phyloP scores from a whole-genome alignment of 2,113 vertebrate genomes.

The Megaptera novaeangliae region DNA sequence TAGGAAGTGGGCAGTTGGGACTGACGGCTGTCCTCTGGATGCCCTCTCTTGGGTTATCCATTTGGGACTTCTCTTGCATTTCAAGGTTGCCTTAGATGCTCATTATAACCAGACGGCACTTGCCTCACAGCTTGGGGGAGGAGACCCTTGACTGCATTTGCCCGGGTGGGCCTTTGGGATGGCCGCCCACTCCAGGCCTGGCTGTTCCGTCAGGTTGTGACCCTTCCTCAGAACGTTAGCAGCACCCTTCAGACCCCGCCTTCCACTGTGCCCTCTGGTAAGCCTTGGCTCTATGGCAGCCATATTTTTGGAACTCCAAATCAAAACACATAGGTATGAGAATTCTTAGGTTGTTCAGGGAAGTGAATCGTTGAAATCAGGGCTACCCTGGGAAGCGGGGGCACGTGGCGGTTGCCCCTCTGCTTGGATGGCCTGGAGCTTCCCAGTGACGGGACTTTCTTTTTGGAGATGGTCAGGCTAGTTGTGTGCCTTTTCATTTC shows the following conservation, averaged over 20 bases:
- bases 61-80: neutral
- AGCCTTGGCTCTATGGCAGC: neutral
- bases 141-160: neutral
- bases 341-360: neutral
- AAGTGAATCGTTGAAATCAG: neutral
- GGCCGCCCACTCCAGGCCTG: neutral
- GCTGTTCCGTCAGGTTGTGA: neutral
- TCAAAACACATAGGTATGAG: neutral
- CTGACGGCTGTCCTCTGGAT: neutral
- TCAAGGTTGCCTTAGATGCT: neutral
- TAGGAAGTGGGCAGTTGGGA: neutral
- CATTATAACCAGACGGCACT: neutral
- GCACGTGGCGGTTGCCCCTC: neutral
- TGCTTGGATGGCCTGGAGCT: neutral
- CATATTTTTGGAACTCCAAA: neutral
- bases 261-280: neutral
- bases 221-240: neutral
- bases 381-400: neutral
- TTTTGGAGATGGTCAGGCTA: neutral
- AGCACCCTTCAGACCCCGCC: accelerated
- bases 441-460: neutral
- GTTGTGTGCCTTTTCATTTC: neutral
- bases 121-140: neutral
- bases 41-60: neutral
- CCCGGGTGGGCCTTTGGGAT: too few relatives aligned